Evolutionary conservation across 2,113 vertebrate genomes (phyloP).

Genomic region (Emydura subglobosa): DNA sequence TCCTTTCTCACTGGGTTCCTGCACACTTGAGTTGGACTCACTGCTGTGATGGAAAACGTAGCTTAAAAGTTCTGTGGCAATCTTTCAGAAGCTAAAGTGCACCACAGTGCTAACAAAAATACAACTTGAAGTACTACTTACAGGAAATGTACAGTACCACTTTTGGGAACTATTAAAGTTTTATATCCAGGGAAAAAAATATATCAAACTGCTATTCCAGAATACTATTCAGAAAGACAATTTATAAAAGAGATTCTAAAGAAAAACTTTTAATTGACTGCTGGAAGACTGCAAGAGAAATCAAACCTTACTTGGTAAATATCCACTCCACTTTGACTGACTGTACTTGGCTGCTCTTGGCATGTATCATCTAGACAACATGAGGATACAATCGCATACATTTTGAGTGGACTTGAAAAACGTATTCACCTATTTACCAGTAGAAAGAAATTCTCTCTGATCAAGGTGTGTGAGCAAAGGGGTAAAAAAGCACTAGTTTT

Average conservation of each 20-base stretch:
- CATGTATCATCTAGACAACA: background rate
- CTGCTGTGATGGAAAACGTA: background rate
- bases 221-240: background rate
- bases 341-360: background rate
- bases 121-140: background rate
- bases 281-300: background rate
- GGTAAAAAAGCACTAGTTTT: background rate
- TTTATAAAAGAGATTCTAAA: background rate
- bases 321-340: background rate
- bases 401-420: background rate
- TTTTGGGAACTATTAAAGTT: background rate
- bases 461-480: background rate
- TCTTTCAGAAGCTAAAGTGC: background rate
- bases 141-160: background rate
- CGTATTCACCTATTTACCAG: background rate
- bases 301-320: background rate
- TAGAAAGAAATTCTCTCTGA: background rate
- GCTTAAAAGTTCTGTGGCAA: background rate
- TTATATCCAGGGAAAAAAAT: accelerated
- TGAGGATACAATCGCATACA: background rate
- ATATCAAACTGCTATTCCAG: background rate
- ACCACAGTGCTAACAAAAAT: background rate
- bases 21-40: background rate
- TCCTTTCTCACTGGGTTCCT: background rate
- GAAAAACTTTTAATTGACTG: background rate